Percentiles rank a stretch among this genome's conserved stretches.
These are phyloP conservation scores for Thalassoma bifasciatum DNA, from an alignment of 2,113 vertebrate genomes.

Conservation along the genomic window DNA sequence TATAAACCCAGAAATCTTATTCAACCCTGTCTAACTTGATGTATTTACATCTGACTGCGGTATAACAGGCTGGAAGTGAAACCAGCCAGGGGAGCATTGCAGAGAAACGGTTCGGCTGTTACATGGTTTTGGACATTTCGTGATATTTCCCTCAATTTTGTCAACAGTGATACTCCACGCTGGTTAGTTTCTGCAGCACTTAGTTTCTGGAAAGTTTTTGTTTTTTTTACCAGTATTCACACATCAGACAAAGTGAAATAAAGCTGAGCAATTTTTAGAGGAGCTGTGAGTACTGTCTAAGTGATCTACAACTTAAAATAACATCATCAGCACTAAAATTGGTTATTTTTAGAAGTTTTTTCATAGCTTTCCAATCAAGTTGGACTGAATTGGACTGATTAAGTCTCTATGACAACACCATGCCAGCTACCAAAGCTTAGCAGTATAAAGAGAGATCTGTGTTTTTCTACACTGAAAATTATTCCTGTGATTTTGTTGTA, in stretches of 20 bases:
- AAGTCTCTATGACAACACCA: no score
- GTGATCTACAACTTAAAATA: no score
- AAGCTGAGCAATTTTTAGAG: not conserved
- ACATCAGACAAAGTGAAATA: not conserved
- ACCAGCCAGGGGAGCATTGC: slow-evolving; percentile 26
- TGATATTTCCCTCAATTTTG: not conserved
- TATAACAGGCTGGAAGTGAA: slow-evolving; percentile 52
- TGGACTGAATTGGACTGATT: no score
- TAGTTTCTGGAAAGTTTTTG: not conserved
- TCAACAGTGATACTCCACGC: not conserved
- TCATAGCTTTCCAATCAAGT: no score
- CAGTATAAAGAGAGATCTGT: no score
- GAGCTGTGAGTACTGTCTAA: no score
- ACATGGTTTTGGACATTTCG: slow-evolving; percentile 16
- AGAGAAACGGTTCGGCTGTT: slow-evolving; percentile 24
- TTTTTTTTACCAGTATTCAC: not conserved
- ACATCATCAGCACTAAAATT: no score
- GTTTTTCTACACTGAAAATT: no score
- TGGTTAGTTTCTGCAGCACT: not conserved
- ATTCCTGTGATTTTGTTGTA: no score
- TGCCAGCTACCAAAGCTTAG: no score
- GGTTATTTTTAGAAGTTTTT: no score
- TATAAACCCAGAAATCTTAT: not conserved
- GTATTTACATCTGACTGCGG: slow-evolving; percentile 7
- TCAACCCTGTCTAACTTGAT: not conserved